A percentile compares a stretch with the other conserved stretches of the same genome.
Conservation (phyloP, 2,797 vertebrate species). For the Gymnocypris eckloni region DNA sequence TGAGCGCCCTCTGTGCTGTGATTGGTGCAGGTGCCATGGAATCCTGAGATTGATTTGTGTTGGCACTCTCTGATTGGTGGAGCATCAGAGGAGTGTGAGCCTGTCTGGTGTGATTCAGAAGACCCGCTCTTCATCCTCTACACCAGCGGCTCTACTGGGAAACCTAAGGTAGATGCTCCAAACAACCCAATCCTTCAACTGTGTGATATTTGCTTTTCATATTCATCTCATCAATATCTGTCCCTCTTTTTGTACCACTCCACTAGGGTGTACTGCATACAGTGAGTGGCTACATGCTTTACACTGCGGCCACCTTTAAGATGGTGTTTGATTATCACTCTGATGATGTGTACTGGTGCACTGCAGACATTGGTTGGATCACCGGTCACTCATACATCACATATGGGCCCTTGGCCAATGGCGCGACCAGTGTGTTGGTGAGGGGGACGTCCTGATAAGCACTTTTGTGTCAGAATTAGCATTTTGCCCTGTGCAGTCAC, state of each 20-base stretch:
- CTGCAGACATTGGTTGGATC: conserved; percentile 97
- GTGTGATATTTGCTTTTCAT: background rate
- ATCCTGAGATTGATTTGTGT: conserved; percentile 86
- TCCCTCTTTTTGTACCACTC: background rate
- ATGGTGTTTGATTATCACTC: conserved; percentile 93
- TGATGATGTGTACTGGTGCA: conserved; percentile 96
- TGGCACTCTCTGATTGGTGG: conserved; percentile 86
- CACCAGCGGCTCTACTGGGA: conserved; percentile 96
- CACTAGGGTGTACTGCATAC: conserved; percentile 93
- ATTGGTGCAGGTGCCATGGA: conserved; percentile 85
- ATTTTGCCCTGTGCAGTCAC: background rate
- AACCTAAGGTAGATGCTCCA: conserved; percentile 85
- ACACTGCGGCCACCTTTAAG: conserved; percentile 90
- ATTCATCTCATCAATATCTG: background rate
- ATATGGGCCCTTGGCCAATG: conserved; percentile 93
- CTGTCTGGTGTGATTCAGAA: conserved; percentile 93
- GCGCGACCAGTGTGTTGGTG: conserved; percentile 92
- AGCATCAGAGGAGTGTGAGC: conserved; percentile 87
- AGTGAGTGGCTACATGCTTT: conserved; percentile 93
- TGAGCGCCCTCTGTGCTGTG: conserved; percentile 7
- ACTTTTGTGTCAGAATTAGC: background rate
- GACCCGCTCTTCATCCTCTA: conserved; percentile 96
- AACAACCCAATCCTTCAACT: background rate
- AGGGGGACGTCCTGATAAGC: conserved; percentile 64
- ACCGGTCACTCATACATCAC: conserved; percentile 96